Evolutionary conservation across 2,888 invertebrate genomes (phyloP), one percentile per base, ranked within the genome.

Genomic region (Epinotia demarniana): DNA sequence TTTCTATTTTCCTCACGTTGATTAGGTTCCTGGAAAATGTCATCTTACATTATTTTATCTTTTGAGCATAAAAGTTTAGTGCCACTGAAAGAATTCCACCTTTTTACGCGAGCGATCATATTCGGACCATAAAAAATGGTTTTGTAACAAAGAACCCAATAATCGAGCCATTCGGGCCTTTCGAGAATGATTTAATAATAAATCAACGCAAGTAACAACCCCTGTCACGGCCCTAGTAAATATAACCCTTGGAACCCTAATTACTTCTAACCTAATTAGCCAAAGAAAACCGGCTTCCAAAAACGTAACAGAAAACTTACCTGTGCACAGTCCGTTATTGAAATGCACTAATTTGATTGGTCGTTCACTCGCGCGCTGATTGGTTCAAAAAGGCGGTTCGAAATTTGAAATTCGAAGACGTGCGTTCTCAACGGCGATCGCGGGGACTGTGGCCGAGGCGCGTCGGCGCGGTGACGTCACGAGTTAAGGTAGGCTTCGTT

Each of bases 241-340:
- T 85, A 87, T 84, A 86, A 85, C 83, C 81, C 76, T 72, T 80
- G 85, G 86, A 85, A 85, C 84, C 83, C 67, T 79, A 89, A 90
- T 91, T 91, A 90, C 82, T 91, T 90, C 90, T 91, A 91, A 90
- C 90, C 91, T 90, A 90, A 90, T 91, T 91, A 90, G 84, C 46
- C n/a, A 63, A 67, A 43, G 39, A 57, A 39, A 67, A 60, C 57
- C 16, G 57, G 49, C 67, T 85, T 83, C 19, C 53, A 61, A 77
- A 64, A 67, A 43, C 16, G n/a, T 60, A 62, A 68, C 57, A 16
- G 27, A 71, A 64, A 73, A 76, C 75, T 72, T 60, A 78, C 77
- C 77, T 76, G 55, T 72, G 72, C 49, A 64, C 75, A 58, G 71
- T 63, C 69, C 62, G 18, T 64, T 68, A 70, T 78, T 67, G 66